phyloP scores from a whole-genome alignment of 2,797 vertebrate genomes.

The Enteromius argenteus region DNA sequence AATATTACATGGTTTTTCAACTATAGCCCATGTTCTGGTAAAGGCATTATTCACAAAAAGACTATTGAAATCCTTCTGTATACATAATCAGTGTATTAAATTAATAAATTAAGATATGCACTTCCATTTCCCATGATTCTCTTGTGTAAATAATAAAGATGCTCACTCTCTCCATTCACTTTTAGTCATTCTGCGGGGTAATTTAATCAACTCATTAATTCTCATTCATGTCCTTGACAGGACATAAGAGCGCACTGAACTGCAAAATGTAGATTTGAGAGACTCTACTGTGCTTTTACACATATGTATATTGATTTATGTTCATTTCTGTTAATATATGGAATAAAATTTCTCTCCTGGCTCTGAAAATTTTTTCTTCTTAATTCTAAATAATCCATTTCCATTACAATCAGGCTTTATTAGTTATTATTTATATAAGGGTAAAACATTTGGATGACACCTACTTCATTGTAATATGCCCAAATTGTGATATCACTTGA shows the following conservation, averaged over 20 bases:
- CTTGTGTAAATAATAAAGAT: not conserved
- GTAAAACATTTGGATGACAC: not conserved
- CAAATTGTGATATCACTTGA: not conserved
- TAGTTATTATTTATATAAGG: not conserved
- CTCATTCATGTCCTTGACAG: not conserved
- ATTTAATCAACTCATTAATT: not conserved
- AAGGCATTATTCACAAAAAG: not conserved
- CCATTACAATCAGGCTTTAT: not conserved
- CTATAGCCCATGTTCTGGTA: not conserved
- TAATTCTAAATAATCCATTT: not conserved
- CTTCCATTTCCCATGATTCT: not conserved
- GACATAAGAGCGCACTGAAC: not conserved
- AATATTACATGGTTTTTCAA: not conserved
- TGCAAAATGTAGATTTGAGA: not conserved
- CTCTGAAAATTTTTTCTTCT: not conserved
- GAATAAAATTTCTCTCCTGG: no score
- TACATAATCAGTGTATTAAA: not conserved
- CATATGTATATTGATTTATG: not conserved
- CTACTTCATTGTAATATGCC: not conserved
- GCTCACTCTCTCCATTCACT: not conserved
- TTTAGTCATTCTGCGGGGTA: not conserved
- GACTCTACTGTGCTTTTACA: not conserved
- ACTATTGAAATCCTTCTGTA: not conserved
- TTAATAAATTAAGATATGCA: not conserved
- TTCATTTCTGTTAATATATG: not conserved